Percentiles rank a stretch among this genome's conserved stretches.
Conservation (phyloP, 2,113 vertebrate genomes). For the Microcebus griseorufus region DNA sequence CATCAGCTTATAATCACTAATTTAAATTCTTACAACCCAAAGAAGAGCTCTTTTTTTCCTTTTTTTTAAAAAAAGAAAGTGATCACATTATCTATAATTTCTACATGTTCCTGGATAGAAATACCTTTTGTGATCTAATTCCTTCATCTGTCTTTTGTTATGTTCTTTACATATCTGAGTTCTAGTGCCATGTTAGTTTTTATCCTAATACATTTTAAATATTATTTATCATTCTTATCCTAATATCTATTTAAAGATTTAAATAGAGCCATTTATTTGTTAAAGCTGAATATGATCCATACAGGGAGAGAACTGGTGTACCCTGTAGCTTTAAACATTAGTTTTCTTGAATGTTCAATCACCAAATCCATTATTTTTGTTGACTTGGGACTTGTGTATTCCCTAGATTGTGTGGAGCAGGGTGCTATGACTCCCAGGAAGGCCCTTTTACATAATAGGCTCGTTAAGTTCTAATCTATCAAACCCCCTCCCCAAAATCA, state of each 20-base stretch:
- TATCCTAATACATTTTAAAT: neutral
- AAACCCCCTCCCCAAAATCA: no score
- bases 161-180: neutral
- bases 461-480: neutral
- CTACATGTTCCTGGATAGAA: neutral
- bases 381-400: neutral
- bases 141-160: neutral
- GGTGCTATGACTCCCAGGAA: neutral
- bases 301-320: neutral
- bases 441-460: neutral
- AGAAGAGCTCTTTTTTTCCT: neutral
- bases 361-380: neutral
- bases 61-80: neutral
- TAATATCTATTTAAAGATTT: neutral
- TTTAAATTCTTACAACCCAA: slow-evolving; percentile 17
- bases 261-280: neutral
- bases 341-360: neutral
- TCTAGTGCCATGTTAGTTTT: neutral
- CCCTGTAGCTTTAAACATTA: neutral
- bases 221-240: neutral
- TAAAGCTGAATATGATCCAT: neutral
- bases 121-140: neutral
- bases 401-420: neutral
- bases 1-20: neutral
- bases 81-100: neutral